Percentiles rank a stretch among this genome's conserved stretches.
phyloP scores from a whole-genome alignment of 2,113 vertebrate species.

The Odobenus rosmarus region DNA sequence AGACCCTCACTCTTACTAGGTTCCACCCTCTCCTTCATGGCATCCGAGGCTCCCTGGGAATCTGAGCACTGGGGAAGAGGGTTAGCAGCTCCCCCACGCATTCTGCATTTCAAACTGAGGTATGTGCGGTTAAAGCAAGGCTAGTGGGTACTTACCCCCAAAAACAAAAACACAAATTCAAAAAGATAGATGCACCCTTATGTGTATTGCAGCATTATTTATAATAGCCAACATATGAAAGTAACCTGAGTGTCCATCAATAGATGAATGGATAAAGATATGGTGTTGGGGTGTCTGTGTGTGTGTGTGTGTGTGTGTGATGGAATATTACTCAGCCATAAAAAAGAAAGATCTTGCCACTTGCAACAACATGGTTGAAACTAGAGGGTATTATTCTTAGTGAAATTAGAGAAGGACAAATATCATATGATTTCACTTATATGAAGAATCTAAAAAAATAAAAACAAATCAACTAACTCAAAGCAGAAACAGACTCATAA shows the following conservation, averaged over 20 bases:
- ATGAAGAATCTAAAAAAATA: background rate
- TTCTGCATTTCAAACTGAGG: background rate
- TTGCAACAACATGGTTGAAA: background rate
- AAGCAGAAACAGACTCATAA: background rate
- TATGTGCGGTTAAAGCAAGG: background rate
- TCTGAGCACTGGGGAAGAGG: fast-evolving
- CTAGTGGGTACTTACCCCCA: background rate
- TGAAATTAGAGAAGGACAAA: background rate
- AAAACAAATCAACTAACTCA: background rate
- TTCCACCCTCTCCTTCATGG: background rate
- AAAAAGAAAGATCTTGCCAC: background rate
- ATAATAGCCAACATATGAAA: background rate
- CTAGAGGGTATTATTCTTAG: background rate
- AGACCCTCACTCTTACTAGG: background rate
- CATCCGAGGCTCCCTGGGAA: background rate
- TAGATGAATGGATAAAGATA: background rate
- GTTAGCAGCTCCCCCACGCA: background rate
- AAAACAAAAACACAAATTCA: background rate
- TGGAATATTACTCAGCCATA: background rate
- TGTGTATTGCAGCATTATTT: background rate
- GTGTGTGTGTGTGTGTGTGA: background rate
- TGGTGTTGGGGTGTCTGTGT: background rate
- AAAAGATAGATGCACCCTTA: background rate
- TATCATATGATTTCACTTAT: background rate
- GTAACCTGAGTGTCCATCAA: background rate